These are phyloP conservation scores for Miltochrista miniata DNA, from an alignment of 2,888 invertebrate genomes.

Conservation along the genomic window DNA sequence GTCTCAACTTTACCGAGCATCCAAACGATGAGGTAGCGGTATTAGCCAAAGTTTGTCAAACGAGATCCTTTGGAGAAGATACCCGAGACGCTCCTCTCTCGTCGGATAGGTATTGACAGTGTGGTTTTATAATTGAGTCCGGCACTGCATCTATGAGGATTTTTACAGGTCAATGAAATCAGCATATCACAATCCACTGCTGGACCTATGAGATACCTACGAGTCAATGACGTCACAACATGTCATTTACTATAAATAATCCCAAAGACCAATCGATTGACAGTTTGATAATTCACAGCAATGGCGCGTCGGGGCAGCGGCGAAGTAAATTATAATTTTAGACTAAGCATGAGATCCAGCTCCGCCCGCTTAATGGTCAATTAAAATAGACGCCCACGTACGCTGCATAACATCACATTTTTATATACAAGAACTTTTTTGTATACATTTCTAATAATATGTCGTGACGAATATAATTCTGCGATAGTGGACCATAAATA, in stretches of 20 bases:
- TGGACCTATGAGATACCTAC: no score
- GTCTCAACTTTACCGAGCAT: no score
- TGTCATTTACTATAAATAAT: slow-evolving; percentile 6
- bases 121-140: no score
- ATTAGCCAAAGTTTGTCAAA: no score
- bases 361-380: slow-evolving; percentile 57
- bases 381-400: slow-evolving; percentile 58
- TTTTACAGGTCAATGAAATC: no score
- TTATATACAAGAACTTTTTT: slow-evolving; percentile 23
- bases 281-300: slow-evolving; percentile 22
- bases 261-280: slow-evolving; percentile 16
- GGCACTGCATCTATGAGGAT: no score
- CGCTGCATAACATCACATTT: slow-evolving; percentile 50
- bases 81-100: no score
- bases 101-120: no score
- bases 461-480: slow-evolving; percentile 15
- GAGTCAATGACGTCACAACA: background rate
- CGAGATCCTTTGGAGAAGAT: no score
- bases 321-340: slow-evolving; percentile 31
- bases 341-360: slow-evolving; percentile 21
- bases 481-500: slow-evolving; percentile 16
- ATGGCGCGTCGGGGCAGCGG: slow-evolving; percentile 3
- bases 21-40: no score
- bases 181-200: no score
- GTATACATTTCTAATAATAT: slow-evolving; percentile 9